These are phyloP conservation scores for Chrysopa pallens DNA, from an alignment of 1,140 invertebrate genomes.

Conservation along the genomic window DNA sequence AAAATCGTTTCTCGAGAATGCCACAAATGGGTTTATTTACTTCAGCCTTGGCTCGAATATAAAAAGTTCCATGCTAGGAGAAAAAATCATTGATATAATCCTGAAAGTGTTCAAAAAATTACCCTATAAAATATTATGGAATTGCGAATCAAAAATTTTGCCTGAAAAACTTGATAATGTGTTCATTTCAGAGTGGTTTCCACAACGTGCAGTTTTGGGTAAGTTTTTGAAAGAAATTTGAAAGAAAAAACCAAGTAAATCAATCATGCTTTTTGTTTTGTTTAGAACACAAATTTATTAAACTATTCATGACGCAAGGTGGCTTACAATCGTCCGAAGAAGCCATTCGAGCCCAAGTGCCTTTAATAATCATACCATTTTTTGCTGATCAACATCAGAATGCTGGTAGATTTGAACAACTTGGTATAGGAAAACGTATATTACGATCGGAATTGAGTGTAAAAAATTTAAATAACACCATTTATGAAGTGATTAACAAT, in stretches of 20 bases:
- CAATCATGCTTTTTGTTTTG: background rate
- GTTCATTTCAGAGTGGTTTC: background rate
- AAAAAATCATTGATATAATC: background rate
- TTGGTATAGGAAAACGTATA: too few species aligned
- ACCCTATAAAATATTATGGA: background rate
- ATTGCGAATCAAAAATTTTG: background rate
- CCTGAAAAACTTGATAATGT: background rate
- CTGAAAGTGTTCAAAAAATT: background rate
- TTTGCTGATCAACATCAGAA: conserved; percentile 9
- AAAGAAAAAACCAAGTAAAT: too few species aligned
- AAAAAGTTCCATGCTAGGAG: background rate
- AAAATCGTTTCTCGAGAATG: too few species aligned
- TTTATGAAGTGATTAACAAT: too few species aligned
- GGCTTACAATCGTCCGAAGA: conserved; percentile 26
- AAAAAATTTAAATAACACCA: too few species aligned
- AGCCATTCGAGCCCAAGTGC: conserved; percentile 21
- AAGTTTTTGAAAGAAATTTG: too few species aligned
- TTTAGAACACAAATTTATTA: conserved; percentile 22
- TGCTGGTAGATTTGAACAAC: too few species aligned
- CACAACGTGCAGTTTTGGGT: background rate
- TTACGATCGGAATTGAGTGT: too few species aligned
- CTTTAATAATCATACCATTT: conserved; percentile 23
- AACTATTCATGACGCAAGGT: conserved; percentile 27
- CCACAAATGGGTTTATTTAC: background rate
- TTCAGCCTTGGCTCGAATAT: background rate